Conservation (phyloP, 30 jellyfish, hydroid and myxozoan genomes). For the Rhopilema esculentum region DNA sequence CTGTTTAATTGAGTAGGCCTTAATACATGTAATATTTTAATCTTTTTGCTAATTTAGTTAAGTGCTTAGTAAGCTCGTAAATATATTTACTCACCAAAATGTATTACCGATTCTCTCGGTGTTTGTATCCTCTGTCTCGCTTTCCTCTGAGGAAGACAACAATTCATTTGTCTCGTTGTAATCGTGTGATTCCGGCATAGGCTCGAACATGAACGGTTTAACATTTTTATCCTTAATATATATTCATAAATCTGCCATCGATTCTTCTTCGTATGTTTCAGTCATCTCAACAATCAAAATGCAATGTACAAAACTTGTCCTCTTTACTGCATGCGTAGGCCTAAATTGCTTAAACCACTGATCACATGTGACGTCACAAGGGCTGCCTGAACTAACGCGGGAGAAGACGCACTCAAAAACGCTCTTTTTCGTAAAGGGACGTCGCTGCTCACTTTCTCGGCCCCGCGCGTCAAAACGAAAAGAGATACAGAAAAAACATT, state of each 20-base stretch:
- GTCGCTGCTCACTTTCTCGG: background rate
- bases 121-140: conserved; percentile 7
- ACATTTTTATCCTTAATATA: background rate
- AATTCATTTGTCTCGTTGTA: background rate
- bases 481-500: background rate
- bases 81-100: conserved; percentile 11
- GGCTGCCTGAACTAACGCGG: background rate
- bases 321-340: background rate
- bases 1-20: background rate
- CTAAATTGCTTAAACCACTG: background rate
- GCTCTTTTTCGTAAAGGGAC: background rate
- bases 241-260: background rate
- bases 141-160: background rate
- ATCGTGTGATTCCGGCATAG: background rate
- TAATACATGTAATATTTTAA: background rate
- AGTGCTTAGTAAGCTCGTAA: background rate
- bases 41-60: background rate
- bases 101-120: conserved; percentile 36
- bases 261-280: background rate
- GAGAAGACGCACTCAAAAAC: background rate
- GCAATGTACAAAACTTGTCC: background rate
- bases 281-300: background rate
- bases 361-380: background rate
- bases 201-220: background rate
- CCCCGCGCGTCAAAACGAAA: background rate